Conservation (phyloP, 2,888 invertebrate genomes). For the Oscheius sp. region DNA sequence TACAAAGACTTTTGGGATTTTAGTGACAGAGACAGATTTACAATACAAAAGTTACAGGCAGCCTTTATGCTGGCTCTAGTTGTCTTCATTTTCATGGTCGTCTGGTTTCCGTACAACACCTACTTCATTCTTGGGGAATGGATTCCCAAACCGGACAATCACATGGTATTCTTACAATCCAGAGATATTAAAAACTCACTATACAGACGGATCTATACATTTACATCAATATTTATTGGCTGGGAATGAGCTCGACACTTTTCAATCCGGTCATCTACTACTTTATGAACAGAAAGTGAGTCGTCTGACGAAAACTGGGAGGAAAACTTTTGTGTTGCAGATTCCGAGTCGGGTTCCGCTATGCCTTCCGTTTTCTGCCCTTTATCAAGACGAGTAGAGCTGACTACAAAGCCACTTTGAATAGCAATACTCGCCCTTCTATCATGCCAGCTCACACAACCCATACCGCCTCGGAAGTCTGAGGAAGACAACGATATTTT, state of each 20-base stretch:
- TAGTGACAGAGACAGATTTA: neutral
- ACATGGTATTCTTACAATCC: neutral
- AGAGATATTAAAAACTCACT: neutral
- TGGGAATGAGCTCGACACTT: conserved; percentile 76
- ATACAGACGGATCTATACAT: conserved; percentile 66
- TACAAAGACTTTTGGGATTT: neutral
- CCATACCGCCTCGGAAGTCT: conserved; percentile 47
- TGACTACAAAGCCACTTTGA: conserved; percentile 58
- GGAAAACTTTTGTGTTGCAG: conserved; percentile 76
- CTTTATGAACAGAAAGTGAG: conserved; percentile 78
- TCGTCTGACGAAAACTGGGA: neutral
- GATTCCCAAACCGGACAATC: conserved; percentile 35
- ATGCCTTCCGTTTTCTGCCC: conserved; percentile 72
- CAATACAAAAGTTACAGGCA: conserved; percentile 53
- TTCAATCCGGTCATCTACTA: conserved; percentile 77
- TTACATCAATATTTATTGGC: conserved; percentile 75
- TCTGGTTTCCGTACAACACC: conserved; percentile 74
- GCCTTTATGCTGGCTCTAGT: conserved; percentile 70
- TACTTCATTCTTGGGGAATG: conserved; percentile 65
- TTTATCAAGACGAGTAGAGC: conserved; percentile 61
- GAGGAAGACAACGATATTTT: neutral
- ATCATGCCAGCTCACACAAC: conserved; percentile 45
- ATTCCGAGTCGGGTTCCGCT: conserved; percentile 78
- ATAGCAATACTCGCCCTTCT: conserved; percentile 45
- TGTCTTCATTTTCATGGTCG: conserved; percentile 70